Percentiles rank a stretch among this genome's conserved stretches.
phyloP scores from a whole-genome alignment of 2,113 vertebrate species.

The Rhinichthys klamathensis region DNA sequence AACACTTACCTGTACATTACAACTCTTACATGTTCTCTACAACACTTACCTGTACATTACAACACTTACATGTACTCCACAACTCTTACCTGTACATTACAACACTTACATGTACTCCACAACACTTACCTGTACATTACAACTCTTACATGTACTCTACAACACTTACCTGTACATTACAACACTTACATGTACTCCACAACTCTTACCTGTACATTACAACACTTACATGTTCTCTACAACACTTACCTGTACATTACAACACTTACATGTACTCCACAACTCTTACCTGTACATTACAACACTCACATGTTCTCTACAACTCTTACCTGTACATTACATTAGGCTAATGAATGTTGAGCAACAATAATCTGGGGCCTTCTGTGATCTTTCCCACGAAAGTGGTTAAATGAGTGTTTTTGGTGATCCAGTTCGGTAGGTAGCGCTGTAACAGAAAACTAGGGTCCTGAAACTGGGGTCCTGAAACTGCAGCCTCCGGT shows the following conservation, averaged over 20 bases:
- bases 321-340: neutral
- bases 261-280: neutral
- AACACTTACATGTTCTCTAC: neutral
- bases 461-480: too few species aligned
- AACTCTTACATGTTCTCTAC: neutral
- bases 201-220: neutral
- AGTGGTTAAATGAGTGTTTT: too few species aligned
- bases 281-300: too few species aligned
- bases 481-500: too few species aligned
- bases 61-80: neutral
- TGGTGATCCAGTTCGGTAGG: too few species aligned
- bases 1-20: neutral
- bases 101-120: fast-evolving
- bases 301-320: neutral
- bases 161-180: too few species aligned
- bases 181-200: too few species aligned
- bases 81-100: neutral
- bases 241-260: neutral
- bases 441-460: too few species aligned
- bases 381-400: too few species aligned
- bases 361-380: too few species aligned
- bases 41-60: neutral
- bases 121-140: neutral
- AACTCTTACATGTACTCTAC: too few species aligned
- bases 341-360: too few species aligned